Evolutionary conservation across 2,888 invertebrate species (phyloP), one percentile per base, ranked within the genome.

Genomic region (Napeogenes sylphis): DNA sequence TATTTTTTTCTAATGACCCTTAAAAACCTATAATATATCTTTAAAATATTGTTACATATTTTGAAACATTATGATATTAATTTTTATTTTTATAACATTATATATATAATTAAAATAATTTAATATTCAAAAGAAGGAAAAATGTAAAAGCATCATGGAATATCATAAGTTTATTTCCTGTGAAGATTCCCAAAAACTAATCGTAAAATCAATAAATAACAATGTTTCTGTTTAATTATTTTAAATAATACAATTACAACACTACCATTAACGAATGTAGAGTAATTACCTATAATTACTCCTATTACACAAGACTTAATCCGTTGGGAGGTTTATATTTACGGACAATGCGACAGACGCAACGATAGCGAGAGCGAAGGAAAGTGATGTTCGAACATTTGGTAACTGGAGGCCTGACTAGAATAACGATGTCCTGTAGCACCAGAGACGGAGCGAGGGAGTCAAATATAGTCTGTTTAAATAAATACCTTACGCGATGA

Each of bases 361-460:
- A 64, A 56, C 59, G 72, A 71, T 68, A 75, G 88, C 84, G 87
- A 87, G 85, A 87, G 88, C 80, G 76, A 74, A 82, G 79, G 89
- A 89, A 89, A 89, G 88, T 87, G 81, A 82, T 82, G 78, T 73
- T 64, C 64, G 79, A 78, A 77, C 80, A 82, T 87, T 87, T 84
- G 83, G 87, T 87, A 87, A 87, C 81, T 70, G 66, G 61, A 72
- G 73, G 75, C 75, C 70, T 69, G 64, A 62, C 46, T 56, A 63
- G 76, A 75, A 72, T 83, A 72, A 63, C 64, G 67, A 85, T 79
- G 76, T 74, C 75, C 76, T 77, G 65, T 30, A 51, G 6, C n/a
- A 35, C 6, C 75, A 73, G 80, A 76, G 70, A 4, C 71, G 83
- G 66, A 81, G 14, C 14, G 45, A 8, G 35, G 42, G 8, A 1